Evolutionary conservation across 2,797 vertebrate species (phyloP).

Genomic region (Cyprinodon diabolis): DNA sequence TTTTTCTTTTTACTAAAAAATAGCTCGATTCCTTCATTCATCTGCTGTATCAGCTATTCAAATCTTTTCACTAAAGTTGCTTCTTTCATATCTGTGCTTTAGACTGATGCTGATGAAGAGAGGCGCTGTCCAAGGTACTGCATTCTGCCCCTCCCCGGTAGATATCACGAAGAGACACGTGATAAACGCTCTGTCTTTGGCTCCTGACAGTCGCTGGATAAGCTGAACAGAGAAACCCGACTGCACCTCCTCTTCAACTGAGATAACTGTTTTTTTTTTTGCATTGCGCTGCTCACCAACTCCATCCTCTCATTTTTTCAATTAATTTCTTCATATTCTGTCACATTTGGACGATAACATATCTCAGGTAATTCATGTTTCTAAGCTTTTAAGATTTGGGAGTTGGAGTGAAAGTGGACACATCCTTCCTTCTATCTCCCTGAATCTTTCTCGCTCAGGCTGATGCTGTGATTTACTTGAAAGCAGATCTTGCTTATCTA

Average conservation of each 20-base stretch:
- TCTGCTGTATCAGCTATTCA: conserved; percentile 34
- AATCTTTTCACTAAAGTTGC: conserved; percentile 53
- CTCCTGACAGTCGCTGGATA: conserved; percentile 81
- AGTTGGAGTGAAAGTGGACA: conserved; percentile 61
- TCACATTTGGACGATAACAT: conserved; percentile 52
- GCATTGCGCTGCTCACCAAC: conserved; percentile 33
- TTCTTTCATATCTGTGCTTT: conserved; percentile 34
- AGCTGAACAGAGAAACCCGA: conserved; percentile 77
- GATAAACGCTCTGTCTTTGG: conserved; percentile 74
- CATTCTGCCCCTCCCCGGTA: conserved; percentile 78
- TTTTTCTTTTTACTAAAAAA: neutral
- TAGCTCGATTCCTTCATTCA: conserved; percentile 19
- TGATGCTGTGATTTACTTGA: conserved; percentile 74
- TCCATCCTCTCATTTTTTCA: conserved; percentile 15
- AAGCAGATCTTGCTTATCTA: conserved; percentile 58
- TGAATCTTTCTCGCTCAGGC: conserved; percentile 12
- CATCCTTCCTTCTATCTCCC: conserved; percentile 11
- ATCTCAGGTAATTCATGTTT: conserved; percentile 67
- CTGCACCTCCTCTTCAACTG: conserved; percentile 70
- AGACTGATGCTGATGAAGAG: conserved; percentile 51
- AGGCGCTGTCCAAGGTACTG: conserved; percentile 76
- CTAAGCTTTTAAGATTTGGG: conserved; percentile 21
- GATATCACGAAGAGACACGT: conserved; percentile 77
- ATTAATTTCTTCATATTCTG: conserved; percentile 15
- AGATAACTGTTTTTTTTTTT: conserved; percentile 67